These are phyloP conservation scores for Suncus etruscus DNA, from an alignment of 2,113 vertebrate species.

Conservation along the genomic window DNA sequence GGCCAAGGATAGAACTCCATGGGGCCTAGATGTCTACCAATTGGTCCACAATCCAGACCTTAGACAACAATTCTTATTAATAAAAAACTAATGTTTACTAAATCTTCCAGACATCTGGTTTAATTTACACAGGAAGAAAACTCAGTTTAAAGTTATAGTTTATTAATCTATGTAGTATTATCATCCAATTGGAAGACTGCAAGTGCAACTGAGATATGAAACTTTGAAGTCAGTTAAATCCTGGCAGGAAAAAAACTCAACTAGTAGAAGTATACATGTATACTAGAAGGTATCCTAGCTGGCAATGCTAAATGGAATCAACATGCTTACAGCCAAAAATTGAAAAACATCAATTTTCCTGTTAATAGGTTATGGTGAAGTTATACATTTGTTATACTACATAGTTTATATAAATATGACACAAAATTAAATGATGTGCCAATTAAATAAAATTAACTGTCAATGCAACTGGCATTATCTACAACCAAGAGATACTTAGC, in stretches of 20 bases:
- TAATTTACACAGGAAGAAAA: slow-evolving; percentile 42
- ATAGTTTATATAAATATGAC: not conserved
- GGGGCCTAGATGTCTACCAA: too few relatives aligned
- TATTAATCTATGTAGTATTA: not conserved
- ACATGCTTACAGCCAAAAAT: not conserved
- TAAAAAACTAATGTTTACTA: slow-evolving; percentile 2
- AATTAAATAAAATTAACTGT: not conserved
- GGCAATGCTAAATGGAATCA: too few relatives aligned
- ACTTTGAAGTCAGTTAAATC: not conserved
- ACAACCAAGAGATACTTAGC: not conserved
- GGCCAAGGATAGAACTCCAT: too few relatives aligned
- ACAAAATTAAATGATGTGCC: not conserved
- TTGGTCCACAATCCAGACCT: too few relatives aligned
- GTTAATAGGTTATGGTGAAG: not conserved
- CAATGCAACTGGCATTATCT: not conserved
- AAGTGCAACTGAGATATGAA: not conserved
- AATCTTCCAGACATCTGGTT: slow-evolving; percentile 14
- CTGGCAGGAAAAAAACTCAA: not conserved
- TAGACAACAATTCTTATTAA: slow-evolving; percentile 2
- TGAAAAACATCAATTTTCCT: not conserved
- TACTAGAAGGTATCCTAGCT: not conserved
- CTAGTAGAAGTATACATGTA: not conserved
- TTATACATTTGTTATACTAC: not conserved
- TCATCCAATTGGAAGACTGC: slow-evolving; percentile 24
- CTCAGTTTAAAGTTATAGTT: not conserved